Conservation (phyloP, 2,888 invertebrate genomes). For the Folsomia candida region DNA sequence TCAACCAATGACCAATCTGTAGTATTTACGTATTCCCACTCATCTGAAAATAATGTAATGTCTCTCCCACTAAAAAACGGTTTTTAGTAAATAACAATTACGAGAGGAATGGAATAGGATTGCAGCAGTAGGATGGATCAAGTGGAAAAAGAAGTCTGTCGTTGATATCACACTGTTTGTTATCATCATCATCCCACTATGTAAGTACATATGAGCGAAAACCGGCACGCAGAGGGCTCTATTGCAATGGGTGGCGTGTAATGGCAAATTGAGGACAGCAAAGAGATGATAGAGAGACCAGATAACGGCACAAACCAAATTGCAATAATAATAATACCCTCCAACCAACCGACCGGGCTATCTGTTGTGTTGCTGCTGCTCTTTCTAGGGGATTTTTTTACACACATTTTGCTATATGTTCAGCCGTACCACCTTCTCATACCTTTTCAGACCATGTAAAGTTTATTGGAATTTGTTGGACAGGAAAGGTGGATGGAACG, state of each 20-base stretch:
- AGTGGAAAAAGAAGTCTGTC: neutral
- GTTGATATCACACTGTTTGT: neutral
- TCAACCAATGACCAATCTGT: neutral
- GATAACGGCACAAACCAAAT: slow-evolving; percentile 14
- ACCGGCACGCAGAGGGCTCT: neutral
- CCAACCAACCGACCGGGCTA: too few species aligned
- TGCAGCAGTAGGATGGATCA: neutral
- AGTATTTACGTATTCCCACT: neutral
- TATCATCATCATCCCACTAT: neutral
- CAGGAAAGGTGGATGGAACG: neutral
- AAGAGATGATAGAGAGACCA: slow-evolving; percentile 13
- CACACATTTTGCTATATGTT: neutral
- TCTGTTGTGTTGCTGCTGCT: neutral
- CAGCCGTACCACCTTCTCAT: neutral
- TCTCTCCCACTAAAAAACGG: neutral
- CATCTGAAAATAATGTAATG: neutral
- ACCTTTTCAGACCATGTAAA: too few species aligned
- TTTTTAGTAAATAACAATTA: neutral
- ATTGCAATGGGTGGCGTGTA: neutral
- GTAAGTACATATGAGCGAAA: neutral
- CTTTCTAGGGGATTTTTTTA: neutral
- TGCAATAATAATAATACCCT: slow-evolving; percentile 15
- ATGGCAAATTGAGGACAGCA: slow-evolving; percentile 15
- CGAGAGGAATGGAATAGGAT: neutral
- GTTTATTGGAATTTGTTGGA: neutral